Percentiles rank a stretch among this genome's conserved stretches.
Conservation (phyloP, 1,140 invertebrate genomes). For the Euwallacea fornicatus region DNA sequence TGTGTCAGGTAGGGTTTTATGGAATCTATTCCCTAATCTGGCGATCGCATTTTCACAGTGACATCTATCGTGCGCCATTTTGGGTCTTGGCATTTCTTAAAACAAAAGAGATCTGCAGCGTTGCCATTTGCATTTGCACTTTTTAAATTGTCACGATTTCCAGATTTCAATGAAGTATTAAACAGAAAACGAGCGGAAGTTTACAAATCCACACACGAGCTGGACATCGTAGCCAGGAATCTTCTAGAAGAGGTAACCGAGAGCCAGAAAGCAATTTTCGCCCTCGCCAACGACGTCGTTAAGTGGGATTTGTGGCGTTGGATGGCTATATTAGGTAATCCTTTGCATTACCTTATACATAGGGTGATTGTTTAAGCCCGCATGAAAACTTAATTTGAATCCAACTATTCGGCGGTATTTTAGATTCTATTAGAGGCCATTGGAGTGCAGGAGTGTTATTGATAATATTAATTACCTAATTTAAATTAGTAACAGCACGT, state of each 20-base stretch:
- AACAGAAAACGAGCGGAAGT: constrained; percentile 41
- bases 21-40: too few relatives aligned
- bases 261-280: constrained; percentile 27
- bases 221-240: constrained; percentile 42
- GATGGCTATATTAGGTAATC: constrained; percentile 44
- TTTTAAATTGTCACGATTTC: neutral
- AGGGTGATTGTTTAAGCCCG: constrained; percentile 6
- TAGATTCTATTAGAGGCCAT: too few relatives aligned
- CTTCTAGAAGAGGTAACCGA: constrained; percentile 32
- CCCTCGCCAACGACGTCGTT: constrained; percentile 29
- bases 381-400: constrained; percentile 5
- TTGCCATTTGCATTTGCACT: neutral
- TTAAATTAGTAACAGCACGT: too few relatives aligned
- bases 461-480: too few relatives aligned
- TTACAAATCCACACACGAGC: constrained; percentile 41
- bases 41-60: neutral
- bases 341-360: constrained; percentile 17
- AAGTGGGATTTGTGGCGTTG: constrained; percentile 47
- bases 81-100: too few relatives aligned
- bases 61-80: neutral
- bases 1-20: constrained; percentile 39
- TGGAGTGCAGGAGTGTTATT: too few relatives aligned
- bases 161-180: constrained; percentile 42
- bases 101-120: neutral
- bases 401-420: neutral